These are phyloP conservation scores for Agonopterix arenella DNA, from an alignment of 2,888 invertebrate genomes.

Conservation along the genomic window DNA sequence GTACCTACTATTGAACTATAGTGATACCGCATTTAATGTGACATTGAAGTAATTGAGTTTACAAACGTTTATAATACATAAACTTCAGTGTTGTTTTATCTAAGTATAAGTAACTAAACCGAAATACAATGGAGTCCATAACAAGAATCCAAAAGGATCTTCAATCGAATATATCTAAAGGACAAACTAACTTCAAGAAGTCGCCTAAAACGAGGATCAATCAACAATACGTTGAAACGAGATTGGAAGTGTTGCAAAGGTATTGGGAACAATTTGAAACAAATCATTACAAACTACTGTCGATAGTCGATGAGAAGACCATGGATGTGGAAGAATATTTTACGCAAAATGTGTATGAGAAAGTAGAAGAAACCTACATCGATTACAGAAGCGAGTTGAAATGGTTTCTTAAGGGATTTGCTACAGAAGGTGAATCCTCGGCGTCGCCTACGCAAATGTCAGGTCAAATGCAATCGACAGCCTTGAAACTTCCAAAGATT, in stretches of 20 bases:
- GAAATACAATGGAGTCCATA: not conserved
- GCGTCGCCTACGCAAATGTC: not conserved
- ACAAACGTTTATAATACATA: too few species aligned
- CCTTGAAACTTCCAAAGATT: conserved; percentile 6
- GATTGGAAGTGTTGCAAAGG: not conserved
- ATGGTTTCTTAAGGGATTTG: not conserved
- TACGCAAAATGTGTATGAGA: not conserved
- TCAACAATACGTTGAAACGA: not conserved
- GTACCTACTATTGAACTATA: too few species aligned
- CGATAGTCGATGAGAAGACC: not conserved
- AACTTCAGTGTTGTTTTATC: too few species aligned
- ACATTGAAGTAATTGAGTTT: too few species aligned
- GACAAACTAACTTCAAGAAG: not conserved
- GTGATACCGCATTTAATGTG: too few species aligned
- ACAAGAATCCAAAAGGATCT: not conserved
- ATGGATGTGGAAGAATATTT: not conserved
- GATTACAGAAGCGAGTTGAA: not conserved
- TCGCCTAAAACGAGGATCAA: not conserved
- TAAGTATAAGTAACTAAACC: too few species aligned
- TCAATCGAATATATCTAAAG: too few species aligned
- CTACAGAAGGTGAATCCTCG: not conserved
- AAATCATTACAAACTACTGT: not conserved
- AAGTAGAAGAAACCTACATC: not conserved
- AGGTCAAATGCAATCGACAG: not conserved
- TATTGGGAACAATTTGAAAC: not conserved